These are phyloP conservation scores for Smittia sp. DNA, from an alignment of 2,888 invertebrate genomes.

Conservation along the genomic window DNA sequence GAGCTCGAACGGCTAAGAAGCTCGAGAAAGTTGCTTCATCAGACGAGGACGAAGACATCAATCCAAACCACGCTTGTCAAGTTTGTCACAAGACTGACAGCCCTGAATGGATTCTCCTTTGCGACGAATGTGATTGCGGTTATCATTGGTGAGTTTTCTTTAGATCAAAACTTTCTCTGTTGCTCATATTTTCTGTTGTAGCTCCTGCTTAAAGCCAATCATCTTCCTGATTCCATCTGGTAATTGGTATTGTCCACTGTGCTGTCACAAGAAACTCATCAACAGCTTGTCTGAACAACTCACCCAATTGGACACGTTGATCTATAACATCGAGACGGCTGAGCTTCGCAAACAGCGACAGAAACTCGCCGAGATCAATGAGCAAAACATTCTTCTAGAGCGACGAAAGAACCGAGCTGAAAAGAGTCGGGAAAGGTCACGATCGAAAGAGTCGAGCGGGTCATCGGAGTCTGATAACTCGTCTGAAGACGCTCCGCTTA, in stretches of 20 bases:
- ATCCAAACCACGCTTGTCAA: constrained; percentile 69
- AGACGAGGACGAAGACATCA: constrained; percentile 42
- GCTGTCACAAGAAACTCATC: constrained; percentile 77
- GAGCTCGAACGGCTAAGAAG: constrained; percentile 82
- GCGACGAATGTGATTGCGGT: constrained; percentile 94
- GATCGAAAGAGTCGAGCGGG: constrained; percentile 42
- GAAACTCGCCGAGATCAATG: constrained; percentile 46
- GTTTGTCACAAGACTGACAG: constrained; percentile 89
- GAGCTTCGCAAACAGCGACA: constrained; percentile 65
- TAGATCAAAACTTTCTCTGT: no score
- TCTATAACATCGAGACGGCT: constrained; percentile 71
- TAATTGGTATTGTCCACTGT: constrained; percentile 97
- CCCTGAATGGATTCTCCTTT: constrained; percentile 95
- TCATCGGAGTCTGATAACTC: constrained; percentile 42
- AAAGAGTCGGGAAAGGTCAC: not conserved
- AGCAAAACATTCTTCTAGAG: constrained; percentile 21
- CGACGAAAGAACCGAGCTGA: constrained; percentile 13
- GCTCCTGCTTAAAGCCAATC: constrained; percentile 85
- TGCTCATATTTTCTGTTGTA: no score
- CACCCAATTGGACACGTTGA: constrained; percentile 45
- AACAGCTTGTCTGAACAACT: not conserved
- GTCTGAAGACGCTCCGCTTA: constrained; percentile 65
- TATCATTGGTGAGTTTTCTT: constrained; percentile 74
- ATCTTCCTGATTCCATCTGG: constrained; percentile 94
- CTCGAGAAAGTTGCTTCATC: constrained; percentile 52